These are phyloP conservation scores for Drosophila triauraria DNA, from an alignment of 1,140 invertebrate genomes.

Conservation along the genomic window DNA sequence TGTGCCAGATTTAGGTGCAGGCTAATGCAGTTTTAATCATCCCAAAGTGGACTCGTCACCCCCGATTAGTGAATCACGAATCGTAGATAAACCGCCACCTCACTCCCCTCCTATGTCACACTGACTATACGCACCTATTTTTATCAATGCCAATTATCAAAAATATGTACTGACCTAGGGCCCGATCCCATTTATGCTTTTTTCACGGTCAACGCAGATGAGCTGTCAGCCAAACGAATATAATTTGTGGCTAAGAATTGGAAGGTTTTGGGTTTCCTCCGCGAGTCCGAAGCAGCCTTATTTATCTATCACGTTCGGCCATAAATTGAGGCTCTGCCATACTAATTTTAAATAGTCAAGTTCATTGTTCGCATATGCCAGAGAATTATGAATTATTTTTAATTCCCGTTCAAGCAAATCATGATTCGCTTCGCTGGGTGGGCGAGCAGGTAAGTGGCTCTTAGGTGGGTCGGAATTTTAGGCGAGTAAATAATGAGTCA, in stretches of 20 bases:
- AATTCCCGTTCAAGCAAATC: background rate
- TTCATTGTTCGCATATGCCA: slow-evolving; percentile 58
- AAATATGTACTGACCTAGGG: slow-evolving; percentile 50
- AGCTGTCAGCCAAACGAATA: slow-evolving; percentile 30
- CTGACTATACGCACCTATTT: slow-evolving; percentile 41
- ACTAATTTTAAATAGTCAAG: slow-evolving; percentile 65
- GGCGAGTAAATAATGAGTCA: slow-evolving; percentile 7
- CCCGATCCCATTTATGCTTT: slow-evolving; percentile 43
- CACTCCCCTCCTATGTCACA: background rate
- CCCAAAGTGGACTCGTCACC: slow-evolving; percentile 66
- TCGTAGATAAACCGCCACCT: slow-evolving; percentile 16
- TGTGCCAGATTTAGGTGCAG: slow-evolving; percentile 59
- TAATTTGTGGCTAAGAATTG: slow-evolving; percentile 43
- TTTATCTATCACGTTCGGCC: slow-evolving; percentile 16
- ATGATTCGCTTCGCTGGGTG: slow-evolving; percentile 1
- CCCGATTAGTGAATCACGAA: slow-evolving; percentile 65
- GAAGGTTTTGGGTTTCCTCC: slow-evolving; percentile 34
- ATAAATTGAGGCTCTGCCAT: slow-evolving; percentile 14
- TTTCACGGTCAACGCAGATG: slow-evolving; percentile 59
- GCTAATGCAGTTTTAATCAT: slow-evolving; percentile 63
- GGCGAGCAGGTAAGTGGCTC: slow-evolving; percentile 29
- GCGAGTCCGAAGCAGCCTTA: slow-evolving; percentile 33
- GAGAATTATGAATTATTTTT: slow-evolving; percentile 50
- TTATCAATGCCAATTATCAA: slow-evolving; percentile 62
- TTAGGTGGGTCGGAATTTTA: background rate